Evolutionary conservation across 2,113 vertebrate species (phyloP).

Genomic region (Catharus bicknelli): DNA sequence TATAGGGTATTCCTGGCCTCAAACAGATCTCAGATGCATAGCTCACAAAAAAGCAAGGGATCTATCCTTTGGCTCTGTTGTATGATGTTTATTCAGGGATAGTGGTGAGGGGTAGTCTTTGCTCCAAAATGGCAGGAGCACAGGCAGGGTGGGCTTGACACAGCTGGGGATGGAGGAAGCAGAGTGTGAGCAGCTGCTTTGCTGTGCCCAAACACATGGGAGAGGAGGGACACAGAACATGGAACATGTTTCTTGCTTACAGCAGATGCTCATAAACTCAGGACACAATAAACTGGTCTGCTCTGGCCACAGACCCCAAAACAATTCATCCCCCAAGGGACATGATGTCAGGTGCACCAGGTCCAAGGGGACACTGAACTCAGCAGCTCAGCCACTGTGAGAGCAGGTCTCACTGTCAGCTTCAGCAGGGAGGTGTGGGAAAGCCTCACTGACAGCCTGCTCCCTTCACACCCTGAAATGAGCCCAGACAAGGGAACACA

Average conservation of each 20-base stretch:
- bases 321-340: neutral
- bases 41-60: neutral
- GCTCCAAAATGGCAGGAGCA: neutral
- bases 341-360: rapidly evolving
- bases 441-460: neutral
- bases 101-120: neutral
- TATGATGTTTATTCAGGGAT: neutral
- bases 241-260: neutral
- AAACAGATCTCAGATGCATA: neutral
- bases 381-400: rapidly evolving
- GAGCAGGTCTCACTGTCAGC: neutral
- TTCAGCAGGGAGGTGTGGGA: neutral
- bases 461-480: neutral
- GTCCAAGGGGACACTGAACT: neutral
- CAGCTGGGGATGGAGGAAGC: neutral
- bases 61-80: neutral
- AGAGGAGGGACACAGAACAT: neutral
- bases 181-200: neutral
- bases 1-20: neutral
- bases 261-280: neutral
- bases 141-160: neutral
- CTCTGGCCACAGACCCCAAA: neutral
- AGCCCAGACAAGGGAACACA: neutral
- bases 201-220: neutral
- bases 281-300: neutral